These are phyloP conservation scores for Tupaia chinensis DNA, from an alignment of 2,113 vertebrate genomes.

Conservation along the genomic window DNA sequence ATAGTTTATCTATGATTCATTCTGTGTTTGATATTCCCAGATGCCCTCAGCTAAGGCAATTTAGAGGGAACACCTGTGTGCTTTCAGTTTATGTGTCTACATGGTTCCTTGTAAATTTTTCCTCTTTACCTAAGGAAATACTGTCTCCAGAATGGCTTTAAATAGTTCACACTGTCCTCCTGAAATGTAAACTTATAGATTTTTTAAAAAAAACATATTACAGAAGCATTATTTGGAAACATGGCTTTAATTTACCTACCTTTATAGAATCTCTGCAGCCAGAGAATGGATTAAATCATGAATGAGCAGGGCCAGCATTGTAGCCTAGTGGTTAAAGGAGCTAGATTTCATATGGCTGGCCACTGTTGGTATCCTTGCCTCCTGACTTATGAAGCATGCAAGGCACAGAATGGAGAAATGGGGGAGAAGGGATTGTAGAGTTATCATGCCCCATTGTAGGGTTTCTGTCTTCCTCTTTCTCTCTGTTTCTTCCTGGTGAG, in stretches of 20 bases:
- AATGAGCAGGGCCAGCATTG: no score
- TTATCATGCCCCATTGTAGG: no score
- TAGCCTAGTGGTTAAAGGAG: no score
- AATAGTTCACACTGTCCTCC: background rate
- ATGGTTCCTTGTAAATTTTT: background rate
- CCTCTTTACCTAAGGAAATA: background rate
- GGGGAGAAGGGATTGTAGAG: no score
- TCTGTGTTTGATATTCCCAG: slow-evolving; percentile 11
- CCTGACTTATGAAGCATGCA: no score
- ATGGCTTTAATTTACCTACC: background rate
- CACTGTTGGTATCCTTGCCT: no score
- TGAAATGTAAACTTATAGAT: slow-evolving; percentile 30
- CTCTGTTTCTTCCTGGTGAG: no score
- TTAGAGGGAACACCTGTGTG: background rate
- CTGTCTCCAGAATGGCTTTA: background rate
- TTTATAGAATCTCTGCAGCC: background rate
- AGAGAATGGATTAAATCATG: background rate
- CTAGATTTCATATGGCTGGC: no score
- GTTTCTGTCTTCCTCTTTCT: no score
- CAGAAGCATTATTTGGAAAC: slow-evolving; percentile 54
- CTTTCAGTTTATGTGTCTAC: slow-evolving; percentile 6
- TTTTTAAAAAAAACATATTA: background rate
- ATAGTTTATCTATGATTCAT: slow-evolving; percentile 41
- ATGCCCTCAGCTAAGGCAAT: background rate
- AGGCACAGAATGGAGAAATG: no score